Evolutionary conservation across 2,113 vertebrate species (phyloP).

Genomic region (Lynx canadensis): DNA sequence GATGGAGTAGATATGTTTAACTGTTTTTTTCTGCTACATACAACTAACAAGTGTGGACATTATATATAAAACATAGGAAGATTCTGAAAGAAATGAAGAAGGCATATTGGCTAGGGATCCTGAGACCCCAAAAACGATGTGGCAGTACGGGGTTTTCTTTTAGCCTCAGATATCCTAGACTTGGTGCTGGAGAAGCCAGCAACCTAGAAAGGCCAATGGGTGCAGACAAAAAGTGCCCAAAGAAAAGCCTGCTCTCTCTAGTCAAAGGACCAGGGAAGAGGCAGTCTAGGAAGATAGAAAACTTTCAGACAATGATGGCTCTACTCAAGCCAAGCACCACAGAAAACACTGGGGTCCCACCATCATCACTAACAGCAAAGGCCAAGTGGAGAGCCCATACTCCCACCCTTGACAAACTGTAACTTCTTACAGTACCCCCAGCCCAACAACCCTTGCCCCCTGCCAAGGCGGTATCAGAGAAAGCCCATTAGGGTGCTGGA

Average conservation of each 20-base stretch:
- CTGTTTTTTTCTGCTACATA: neutral
- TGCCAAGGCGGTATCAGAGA: neutral
- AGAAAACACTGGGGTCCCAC: neutral
- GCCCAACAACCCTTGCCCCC: neutral
- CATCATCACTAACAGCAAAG: neutral
- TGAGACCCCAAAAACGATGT: neutral
- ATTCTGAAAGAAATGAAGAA: neutral
- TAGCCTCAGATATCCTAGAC: neutral
- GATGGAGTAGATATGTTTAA: neutral
- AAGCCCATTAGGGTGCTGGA: neutral
- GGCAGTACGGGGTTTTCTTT: neutral
- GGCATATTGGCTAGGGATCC: neutral
- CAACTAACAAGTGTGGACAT: neutral
- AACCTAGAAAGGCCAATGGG: neutral
- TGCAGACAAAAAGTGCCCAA: neutral
- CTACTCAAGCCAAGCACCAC: neutral
- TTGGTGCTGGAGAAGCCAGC: neutral
- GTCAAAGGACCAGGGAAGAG: neutral
- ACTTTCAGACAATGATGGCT: neutral
- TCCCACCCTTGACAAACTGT: neutral
- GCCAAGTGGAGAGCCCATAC: neutral
- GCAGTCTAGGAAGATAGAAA: neutral
- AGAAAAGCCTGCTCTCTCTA: neutral
- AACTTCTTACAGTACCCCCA: neutral
- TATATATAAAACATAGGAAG: neutral